Base-by-base conservation (phyloP, 2,888 invertebrate genomes). In the Perizoma affinitatum region DNA sequence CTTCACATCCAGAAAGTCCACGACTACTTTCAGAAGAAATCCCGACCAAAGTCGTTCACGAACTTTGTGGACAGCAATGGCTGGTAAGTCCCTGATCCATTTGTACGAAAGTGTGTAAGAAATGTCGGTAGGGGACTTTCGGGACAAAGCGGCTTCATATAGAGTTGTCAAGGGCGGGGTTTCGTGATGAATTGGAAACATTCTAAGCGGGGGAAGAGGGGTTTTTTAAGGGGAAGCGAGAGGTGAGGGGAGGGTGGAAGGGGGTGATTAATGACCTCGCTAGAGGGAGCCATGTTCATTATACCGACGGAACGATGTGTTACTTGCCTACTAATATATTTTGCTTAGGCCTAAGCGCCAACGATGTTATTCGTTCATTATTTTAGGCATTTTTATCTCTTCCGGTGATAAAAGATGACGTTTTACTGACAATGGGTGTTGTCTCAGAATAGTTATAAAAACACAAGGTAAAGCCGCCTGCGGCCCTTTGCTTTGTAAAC, bases 101-200 rank as follows among this genome's bases (percentile, higher is more conserved):
- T 70, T 55, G 52, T 49, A 61, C 57, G 47, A 61, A 58, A 22
- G 8, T 38, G 46, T 69, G 67, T 70, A 74, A 67, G 71, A 67
- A 58, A 64, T 63, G 64, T 69, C 77, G 80, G 73, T 72, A 76
- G 66, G 80, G 79, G 79, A 86, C 76, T 83, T 86, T 79, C 64
- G 75, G 78, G 71, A 80, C 84, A 79, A 80, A 75, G 78, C 77
- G 73, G 82, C 82, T 85, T 85, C 92, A 85, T 93, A 93, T 93
- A 93, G 93, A 93, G 93, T 92, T 93, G 93, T 93, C 93, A 93
- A 90, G 92, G 93, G 93, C 93, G 93, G 93, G 84, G 93, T 92
- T 82, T 88, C 82, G 90, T 91, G 92, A 93, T 93, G 93, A 89
- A 93, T 93, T 90, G 90, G 87, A 82, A 88, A 88, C 90, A 87